These are phyloP conservation scores for Ecliptopera silaceata DNA, from an alignment of 2,888 invertebrate species.

Conservation along the genomic window DNA sequence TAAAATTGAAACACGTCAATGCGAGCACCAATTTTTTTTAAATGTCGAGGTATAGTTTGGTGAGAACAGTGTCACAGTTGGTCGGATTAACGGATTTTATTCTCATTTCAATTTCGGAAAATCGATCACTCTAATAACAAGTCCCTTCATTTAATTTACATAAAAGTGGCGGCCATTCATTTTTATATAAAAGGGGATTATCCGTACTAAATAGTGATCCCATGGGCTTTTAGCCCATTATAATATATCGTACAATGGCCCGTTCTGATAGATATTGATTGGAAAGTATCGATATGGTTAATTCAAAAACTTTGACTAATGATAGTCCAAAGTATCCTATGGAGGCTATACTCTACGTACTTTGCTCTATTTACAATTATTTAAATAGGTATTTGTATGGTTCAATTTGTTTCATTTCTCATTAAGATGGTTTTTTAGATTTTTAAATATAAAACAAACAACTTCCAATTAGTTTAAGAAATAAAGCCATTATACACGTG, in stretches of 20 bases:
- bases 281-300: slow-evolving; percentile 26
- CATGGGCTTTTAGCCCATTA: slow-evolving; percentile 67
- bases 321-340: slow-evolving; percentile 2
- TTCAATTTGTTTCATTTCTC: no score
- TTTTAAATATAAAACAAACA: no score
- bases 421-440: no score
- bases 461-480: no score
- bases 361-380: neutral
- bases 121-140: slow-evolving; percentile 59
- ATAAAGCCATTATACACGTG: no score
- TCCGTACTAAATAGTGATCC: slow-evolving; percentile 71
- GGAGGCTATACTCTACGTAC: neutral
- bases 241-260: slow-evolving; percentile 51
- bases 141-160: slow-evolving; percentile 77
- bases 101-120: slow-evolving; percentile 50
- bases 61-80: slow-evolving; percentile 50
- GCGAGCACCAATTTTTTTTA: no score
- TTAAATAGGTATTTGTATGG: no score
- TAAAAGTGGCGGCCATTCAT: slow-evolving; percentile 71
- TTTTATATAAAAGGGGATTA: slow-evolving; percentile 80
- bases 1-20: no score
- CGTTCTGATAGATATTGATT: slow-evolving; percentile 47
- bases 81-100: slow-evolving; percentile 50
- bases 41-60: neutral
- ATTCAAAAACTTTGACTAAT: slow-evolving; percentile 24